Percentiles rank a stretch among this genome's conserved stretches.
These are phyloP conservation scores for Entomyzon cyanotis DNA, from an alignment of 2,113 vertebrate genomes.

Conservation along the genomic window DNA sequence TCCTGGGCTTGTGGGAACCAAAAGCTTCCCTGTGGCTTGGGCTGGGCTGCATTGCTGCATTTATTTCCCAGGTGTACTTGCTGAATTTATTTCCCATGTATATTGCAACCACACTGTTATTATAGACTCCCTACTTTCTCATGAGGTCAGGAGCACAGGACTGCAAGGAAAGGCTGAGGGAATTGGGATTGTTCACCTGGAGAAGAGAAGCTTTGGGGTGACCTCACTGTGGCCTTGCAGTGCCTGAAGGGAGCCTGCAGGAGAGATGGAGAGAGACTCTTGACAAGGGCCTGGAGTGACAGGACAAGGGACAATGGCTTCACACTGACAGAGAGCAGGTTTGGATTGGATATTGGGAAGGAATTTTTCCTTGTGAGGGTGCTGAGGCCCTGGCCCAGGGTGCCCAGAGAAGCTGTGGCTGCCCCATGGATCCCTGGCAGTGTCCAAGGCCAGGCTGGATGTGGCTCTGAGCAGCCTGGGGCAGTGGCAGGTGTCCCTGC, in stretches of 20 bases:
- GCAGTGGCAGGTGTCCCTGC: neutral
- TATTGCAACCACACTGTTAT: neutral
- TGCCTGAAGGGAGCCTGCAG: neutral
- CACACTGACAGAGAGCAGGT: rapidly evolving
- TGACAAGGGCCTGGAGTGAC: neutral
- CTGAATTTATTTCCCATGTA: neutral
- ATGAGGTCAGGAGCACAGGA: neutral
- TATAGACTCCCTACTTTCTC: neutral
- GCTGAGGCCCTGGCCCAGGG: rapidly evolving
- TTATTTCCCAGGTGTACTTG: neutral
- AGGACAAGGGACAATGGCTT: neutral
- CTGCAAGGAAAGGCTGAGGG: neutral
- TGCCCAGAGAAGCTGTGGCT: neutral
- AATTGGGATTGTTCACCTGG: neutral
- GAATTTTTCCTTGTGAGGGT: neutral
- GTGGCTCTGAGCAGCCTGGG: rapidly evolving
- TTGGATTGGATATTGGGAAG: neutral
- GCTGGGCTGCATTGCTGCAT: neutral
- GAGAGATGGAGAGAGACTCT: neutral
- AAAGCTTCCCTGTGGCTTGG: neutral
- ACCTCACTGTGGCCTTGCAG: neutral
- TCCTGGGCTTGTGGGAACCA: neutral
- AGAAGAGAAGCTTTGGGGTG: neutral
- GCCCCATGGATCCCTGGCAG: neutral
- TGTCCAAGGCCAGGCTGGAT: neutral